phyloP scores from a whole-genome alignment of 2,113 vertebrate species.

The Prochilodus magdalenae region DNA sequence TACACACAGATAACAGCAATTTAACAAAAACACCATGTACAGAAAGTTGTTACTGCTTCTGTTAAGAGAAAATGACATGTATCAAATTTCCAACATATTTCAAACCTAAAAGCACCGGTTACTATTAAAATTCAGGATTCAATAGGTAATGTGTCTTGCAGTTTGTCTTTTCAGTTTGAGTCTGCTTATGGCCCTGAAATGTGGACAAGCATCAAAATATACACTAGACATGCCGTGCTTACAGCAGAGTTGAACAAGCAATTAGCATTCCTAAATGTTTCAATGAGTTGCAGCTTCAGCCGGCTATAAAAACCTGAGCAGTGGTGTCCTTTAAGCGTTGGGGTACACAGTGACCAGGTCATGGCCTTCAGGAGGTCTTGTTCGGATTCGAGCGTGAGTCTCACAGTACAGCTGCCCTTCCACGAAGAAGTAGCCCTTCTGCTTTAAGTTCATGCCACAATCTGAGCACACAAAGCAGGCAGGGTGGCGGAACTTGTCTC shows the following conservation, averaged over 20 bases:
- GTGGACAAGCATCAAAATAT: background rate
- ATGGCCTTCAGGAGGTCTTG: conserved; percentile 83
- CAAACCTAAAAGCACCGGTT: background rate
- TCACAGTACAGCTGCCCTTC: conserved; percentile 89
- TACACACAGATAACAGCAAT: background rate
- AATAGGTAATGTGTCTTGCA: background rate
- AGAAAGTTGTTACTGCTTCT: background rate
- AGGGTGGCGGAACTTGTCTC: conserved; percentile 85
- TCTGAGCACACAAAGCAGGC: conserved; percentile 89
- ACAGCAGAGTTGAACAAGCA: conserved; percentile 3
- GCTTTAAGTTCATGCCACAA: conserved; percentile 87
- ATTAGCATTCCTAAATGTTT: conserved; percentile 8
- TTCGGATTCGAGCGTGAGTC: conserved; percentile 81
- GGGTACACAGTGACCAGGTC: conserved; percentile 84
- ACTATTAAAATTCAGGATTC: background rate
- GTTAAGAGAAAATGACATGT: background rate
- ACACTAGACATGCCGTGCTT: background rate
- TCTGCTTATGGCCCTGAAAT: background rate
- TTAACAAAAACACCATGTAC: background rate
- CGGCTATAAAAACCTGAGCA: background rate
- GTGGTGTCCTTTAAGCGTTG: conserved; percentile 65
- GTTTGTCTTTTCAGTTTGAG: background rate
- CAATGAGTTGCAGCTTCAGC: conserved; percentile 13
- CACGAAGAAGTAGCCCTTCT: conserved; percentile 90
- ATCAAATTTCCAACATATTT: background rate